A percentile compares a stretch with the other conserved stretches of the same genome.
phyloP scores from a whole-genome alignment of 2,888 invertebrate genomes.

The Drosophila austrosaltans region DNA sequence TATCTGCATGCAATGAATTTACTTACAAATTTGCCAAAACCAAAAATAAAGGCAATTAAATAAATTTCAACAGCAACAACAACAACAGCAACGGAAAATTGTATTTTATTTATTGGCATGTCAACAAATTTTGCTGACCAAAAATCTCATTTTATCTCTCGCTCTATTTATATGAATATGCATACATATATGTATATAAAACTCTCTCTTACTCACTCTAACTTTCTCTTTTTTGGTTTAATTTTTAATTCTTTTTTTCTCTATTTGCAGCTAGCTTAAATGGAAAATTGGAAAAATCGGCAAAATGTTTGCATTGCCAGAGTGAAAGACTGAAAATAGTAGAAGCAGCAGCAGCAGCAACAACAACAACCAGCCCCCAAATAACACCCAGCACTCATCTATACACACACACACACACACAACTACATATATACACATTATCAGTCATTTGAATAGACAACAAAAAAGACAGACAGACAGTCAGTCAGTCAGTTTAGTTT shows the following conservation, averaged over 20 bases:
- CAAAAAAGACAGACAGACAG: not conserved
- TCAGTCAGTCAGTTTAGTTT: too few species aligned
- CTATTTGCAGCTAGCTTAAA: conserved; percentile 16
- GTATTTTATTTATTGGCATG: conserved; percentile 66
- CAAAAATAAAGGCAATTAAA: conserved; percentile 71
- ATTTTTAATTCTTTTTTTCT: not conserved
- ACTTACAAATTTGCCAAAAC: conserved; percentile 50
- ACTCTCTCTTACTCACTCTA: conserved; percentile 18
- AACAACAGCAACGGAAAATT: conserved; percentile 30
- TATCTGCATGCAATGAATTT: conserved; percentile 46
- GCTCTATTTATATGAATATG: not conserved
- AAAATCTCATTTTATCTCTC: not conserved
- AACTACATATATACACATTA: conserved; percentile 5
- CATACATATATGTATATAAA: conserved; percentile 23
- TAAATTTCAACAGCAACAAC: conserved; percentile 58
- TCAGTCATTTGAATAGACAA: conserved; percentile 22
- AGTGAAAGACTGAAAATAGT: conserved; percentile 34
- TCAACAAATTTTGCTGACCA: conserved; percentile 57
- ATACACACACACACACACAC: conserved; percentile 10
- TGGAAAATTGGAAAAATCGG: conserved; percentile 51
- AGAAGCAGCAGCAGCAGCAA: conserved; percentile 35
- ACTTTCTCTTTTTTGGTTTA: conserved; percentile 7
- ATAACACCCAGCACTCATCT: conserved; percentile 21
- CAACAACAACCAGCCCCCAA: not conserved
- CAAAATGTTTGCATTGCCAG: conserved; percentile 40